Evolutionary conservation across 2,113 vertebrate species (phyloP).

Genomic region (Lepisosteus oculatus): DNA sequence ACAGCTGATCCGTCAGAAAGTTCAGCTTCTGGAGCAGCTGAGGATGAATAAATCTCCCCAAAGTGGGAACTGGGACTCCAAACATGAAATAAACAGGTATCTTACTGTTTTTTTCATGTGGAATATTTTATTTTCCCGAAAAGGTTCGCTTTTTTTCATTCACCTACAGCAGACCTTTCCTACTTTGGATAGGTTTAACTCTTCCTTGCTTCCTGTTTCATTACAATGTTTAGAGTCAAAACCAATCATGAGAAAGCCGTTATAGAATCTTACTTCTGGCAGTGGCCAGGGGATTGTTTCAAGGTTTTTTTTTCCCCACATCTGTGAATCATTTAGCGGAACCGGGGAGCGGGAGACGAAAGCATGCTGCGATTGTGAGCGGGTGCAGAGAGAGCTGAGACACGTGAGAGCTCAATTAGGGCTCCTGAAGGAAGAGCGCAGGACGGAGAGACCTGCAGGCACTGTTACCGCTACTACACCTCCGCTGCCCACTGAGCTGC

Average conservation of each 20-base stretch:
- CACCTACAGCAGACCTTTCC: neutral
- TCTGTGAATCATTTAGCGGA: constrained; percentile 36
- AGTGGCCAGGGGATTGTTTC: constrained; percentile 15
- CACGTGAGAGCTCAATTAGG: neutral
- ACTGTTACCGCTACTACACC: neutral
- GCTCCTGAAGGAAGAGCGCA: neutral
- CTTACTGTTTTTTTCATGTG: too few relatives aligned
- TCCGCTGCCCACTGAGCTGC: neutral
- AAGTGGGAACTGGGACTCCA: neutral
- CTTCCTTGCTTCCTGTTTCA: neutral
- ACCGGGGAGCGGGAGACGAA: constrained; percentile 8
- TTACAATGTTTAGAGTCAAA: neutral
- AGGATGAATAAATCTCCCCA: neutral
- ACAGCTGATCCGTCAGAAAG: neutral
- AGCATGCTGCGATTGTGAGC: constrained; percentile 9
- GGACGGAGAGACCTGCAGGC: neutral
- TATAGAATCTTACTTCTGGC: constrained; percentile 20
- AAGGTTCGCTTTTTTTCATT: neutral
- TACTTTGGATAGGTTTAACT: neutral
- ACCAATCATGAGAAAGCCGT: neutral
- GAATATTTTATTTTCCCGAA: too few relatives aligned
- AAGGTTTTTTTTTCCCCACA: constrained; percentile 22
- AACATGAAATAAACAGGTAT: too few relatives aligned
- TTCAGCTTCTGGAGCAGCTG: neutral
- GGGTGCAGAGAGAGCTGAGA: neutral